phyloP scores from a whole-genome alignment of 2,888 invertebrate species.

The Lacanobia oleracea region DNA sequence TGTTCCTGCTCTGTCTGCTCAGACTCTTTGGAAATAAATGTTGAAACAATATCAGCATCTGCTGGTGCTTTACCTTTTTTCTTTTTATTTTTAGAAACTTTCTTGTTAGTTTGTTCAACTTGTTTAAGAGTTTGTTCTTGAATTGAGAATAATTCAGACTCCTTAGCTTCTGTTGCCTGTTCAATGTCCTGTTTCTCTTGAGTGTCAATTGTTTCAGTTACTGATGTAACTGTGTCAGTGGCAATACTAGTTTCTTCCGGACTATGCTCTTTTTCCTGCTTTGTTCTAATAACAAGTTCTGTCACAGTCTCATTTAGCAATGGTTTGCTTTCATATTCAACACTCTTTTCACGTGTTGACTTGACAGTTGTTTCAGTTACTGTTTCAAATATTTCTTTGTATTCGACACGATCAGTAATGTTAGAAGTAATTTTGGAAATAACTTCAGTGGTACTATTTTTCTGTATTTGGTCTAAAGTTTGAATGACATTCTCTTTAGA shows the following conservation, averaged over 20 bases:
- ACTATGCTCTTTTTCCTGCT: conserved; percentile 2
- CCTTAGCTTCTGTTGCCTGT: conserved; percentile 9
- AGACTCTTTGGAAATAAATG: conserved; percentile 39
- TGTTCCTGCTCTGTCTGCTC: conserved; percentile 12
- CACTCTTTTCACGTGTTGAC: neutral
- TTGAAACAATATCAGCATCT: conserved; percentile 35
- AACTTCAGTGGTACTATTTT: conserved; percentile 13
- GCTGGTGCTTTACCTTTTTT: conserved; percentile 40
- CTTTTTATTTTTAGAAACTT: conserved; percentile 58
- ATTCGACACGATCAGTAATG: conserved; percentile 4
- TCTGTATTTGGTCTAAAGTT: neutral
- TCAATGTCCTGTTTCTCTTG: conserved; percentile 1
- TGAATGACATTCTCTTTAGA: neutral
- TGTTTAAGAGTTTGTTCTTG: conserved; percentile 7
- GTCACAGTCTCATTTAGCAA: neutral
- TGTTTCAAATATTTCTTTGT: conserved; percentile 22
- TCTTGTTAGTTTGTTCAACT: conserved; percentile 31
- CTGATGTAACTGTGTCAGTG: neutral
- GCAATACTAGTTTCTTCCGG: neutral
- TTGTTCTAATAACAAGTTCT: conserved; percentile 5
- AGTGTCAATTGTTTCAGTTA: conserved; percentile 7
- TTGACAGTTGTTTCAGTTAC: conserved; percentile 9
- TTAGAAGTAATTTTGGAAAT: conserved; percentile 15
- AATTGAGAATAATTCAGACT: conserved; percentile 12
- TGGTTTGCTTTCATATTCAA: conserved; percentile 8